These are phyloP conservation scores for Myrmophylax atrothorax DNA, from an alignment of 2,113 vertebrate species.

Conservation along the genomic window DNA sequence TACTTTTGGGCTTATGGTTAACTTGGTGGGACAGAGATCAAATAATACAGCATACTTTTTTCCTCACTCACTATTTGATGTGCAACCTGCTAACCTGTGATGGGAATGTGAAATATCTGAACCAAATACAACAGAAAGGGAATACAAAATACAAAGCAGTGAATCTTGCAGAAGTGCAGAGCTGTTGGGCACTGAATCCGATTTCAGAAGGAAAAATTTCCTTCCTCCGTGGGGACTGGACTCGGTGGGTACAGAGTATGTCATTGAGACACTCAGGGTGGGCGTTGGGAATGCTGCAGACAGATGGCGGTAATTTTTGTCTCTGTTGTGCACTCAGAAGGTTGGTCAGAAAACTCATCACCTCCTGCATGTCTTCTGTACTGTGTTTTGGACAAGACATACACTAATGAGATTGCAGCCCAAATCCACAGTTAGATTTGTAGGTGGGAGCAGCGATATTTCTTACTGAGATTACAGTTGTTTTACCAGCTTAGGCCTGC, in stretches of 20 bases:
- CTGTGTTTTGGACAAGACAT: not conserved
- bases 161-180: not conserved
- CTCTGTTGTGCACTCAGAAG: not conserved
- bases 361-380: not conserved
- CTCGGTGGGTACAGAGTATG: accelerated
- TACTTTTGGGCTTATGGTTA: not conserved
- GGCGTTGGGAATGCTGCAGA: not conserved
- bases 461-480: not conserved
- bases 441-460: not conserved
- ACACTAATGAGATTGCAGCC: not conserved
- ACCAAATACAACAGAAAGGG: not conserved
- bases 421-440: not conserved
- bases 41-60: not conserved
- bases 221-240: not conserved
- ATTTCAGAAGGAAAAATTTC: not conserved
- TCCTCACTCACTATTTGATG: not conserved
- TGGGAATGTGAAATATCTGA: not conserved
- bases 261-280: not conserved
- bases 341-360: not conserved
- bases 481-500: not conserved
- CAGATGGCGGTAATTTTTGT: not conserved
- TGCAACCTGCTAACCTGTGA: not conserved
- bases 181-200: not conserved
- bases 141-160: not conserved
- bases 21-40: not conserved